Conservation (phyloP, 2,113 vertebrate species). For the Elanus axillaris region DNA sequence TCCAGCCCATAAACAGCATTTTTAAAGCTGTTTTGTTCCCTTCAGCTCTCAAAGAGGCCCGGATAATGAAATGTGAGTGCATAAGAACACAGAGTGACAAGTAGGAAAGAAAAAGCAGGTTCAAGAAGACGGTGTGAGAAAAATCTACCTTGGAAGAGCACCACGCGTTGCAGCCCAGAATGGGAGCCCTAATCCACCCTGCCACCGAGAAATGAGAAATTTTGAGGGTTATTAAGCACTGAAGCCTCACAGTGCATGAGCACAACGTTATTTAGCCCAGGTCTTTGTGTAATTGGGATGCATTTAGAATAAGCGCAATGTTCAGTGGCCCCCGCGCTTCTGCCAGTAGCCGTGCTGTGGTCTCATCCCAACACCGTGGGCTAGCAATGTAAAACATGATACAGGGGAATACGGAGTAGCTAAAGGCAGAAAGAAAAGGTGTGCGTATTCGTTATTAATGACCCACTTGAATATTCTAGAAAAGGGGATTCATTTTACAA, state of each 20-base stretch:
- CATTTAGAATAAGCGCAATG: slow-evolving; percentile 13
- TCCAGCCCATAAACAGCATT: background rate
- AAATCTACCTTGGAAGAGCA: background rate
- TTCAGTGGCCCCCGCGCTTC: slow-evolving; percentile 11
- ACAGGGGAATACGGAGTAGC: no score
- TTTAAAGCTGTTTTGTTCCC: background rate
- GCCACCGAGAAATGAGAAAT: background rate
- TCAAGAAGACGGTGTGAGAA: background rate
- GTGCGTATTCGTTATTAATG: accelerated
- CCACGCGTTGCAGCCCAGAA: accelerated
- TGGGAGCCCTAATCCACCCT: background rate
- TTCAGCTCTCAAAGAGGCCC: background rate
- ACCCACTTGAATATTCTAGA: background rate
- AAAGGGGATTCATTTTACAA: background rate
- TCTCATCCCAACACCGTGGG: background rate
- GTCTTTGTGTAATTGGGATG: background rate
- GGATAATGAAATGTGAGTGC: background rate
- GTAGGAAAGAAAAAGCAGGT: background rate
- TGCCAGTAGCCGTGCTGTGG: background rate
- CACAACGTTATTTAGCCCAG: background rate
- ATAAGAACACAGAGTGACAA: background rate
- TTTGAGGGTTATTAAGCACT: background rate
- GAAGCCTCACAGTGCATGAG: background rate
- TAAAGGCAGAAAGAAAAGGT: background rate
- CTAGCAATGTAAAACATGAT: accelerated